Evolutionary conservation across 2,888 invertebrate species (phyloP).

Genomic region (Synanthedon formicaeformis): DNA sequence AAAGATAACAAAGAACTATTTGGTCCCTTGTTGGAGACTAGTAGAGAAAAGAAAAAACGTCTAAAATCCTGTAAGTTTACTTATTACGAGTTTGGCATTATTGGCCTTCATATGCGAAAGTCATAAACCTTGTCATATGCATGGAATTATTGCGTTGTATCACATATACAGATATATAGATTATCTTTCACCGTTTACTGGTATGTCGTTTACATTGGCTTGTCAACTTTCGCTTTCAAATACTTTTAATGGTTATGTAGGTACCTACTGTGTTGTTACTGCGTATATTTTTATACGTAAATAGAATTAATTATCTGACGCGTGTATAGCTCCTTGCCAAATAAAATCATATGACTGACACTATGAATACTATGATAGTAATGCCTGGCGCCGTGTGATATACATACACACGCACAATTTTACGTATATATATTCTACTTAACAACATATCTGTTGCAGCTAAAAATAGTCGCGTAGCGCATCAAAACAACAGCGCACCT

Average conservation of each 20-base stretch:
- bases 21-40: constrained; percentile 61
- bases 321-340: constrained; percentile 30
- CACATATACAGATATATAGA: no score
- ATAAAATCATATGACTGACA: constrained; percentile 22
- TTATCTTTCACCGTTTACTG: neutral
- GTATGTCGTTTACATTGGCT: constrained; percentile 20
- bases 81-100: neutral
- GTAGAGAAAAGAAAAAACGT: constrained; percentile 49
- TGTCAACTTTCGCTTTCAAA: constrained; percentile 20
- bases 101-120: neutral
- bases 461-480: constrained; percentile 50
- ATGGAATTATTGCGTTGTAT: neutral
- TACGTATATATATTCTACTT: constrained; percentile 20
- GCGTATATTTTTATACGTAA: no score
- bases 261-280: constrained; percentile 4
- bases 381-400: constrained; percentile 43
- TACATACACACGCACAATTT: constrained; percentile 20
- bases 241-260: constrained; percentile 10
- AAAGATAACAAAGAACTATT: constrained; percentile 63
- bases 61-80: constrained; percentile 45
- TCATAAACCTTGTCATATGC: no score
- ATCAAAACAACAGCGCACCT: constrained; percentile 50
- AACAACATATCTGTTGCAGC: constrained; percentile 37
- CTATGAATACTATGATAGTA: constrained; percentile 27
- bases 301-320: neutral